These are phyloP conservation scores for Pseudomyrmex concolor DNA, from an alignment of 1,140 invertebrate genomes.

Conservation along the genomic window DNA sequence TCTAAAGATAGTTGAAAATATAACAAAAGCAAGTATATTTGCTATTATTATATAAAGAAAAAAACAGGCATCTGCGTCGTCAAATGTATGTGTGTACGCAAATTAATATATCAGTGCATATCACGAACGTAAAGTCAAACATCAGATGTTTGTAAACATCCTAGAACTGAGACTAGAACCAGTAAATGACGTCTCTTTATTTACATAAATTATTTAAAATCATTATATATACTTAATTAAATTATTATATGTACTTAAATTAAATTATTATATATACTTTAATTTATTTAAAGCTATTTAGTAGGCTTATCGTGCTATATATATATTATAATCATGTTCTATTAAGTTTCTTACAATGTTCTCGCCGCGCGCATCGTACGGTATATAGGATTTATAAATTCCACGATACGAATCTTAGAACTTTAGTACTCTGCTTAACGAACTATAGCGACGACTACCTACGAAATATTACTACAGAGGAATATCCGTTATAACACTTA, in stretches of 20 bases:
- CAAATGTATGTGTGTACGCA: neutral
- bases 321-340: conserved; percentile 37
- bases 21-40: neutral
- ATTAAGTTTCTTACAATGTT: conserved; percentile 36
- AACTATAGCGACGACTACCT: neutral
- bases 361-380: neutral
- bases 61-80: neutral
- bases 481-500: neutral
- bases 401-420: conserved; percentile 13
- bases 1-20: neutral
- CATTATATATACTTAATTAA: too few relatives aligned
- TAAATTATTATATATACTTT: too few relatives aligned
- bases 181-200: neutral
- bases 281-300: conserved; percentile 10
- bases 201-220: neutral
- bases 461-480: neutral
- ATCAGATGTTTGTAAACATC: neutral
- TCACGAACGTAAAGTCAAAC: neutral
- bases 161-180: neutral
- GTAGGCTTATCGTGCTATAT: conserved; percentile 3
- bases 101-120: neutral
- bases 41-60: neutral
- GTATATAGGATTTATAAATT: neutral
- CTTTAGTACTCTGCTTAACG: neutral
- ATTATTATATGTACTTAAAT: too few relatives aligned